These are phyloP conservation scores for Gallinago media DNA, from an alignment of 2,113 vertebrate species.

Conservation along the genomic window DNA sequence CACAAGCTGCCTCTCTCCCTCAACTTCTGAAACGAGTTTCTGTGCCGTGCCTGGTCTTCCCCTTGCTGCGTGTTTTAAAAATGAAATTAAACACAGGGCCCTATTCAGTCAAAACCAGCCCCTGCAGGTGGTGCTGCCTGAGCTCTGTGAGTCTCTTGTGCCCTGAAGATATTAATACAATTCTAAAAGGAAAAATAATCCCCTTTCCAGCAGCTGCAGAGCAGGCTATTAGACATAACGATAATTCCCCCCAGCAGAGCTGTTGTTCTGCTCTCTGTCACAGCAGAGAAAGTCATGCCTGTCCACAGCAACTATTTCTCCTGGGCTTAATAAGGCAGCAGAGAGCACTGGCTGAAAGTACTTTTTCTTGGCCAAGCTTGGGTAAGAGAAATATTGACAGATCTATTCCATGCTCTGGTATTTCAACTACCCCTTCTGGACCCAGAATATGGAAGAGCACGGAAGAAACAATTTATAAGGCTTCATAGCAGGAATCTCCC, in stretches of 20 bases:
- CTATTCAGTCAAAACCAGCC: background rate
- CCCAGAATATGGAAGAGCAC: background rate
- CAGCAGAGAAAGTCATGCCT: background rate
- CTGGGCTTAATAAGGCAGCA: background rate
- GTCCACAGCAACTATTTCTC: background rate
- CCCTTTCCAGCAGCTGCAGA: background rate
- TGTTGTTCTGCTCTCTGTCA: background rate
- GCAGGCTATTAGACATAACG: background rate
- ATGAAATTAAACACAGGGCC: background rate
- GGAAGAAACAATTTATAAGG: background rate
- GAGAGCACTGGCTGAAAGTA: background rate
- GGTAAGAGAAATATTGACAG: background rate
- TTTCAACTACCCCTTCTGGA: background rate
- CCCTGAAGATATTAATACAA: background rate
- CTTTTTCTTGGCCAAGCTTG: background rate
- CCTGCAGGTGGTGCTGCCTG: background rate
- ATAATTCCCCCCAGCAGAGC: background rate
- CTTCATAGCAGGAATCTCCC: background rate
- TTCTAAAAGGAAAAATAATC: background rate
- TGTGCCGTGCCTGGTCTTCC: background rate
- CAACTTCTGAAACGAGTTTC: slow-evolving; percentile 16
- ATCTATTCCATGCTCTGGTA: background rate
- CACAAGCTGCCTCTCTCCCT: background rate
- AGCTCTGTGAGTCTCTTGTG: background rate
- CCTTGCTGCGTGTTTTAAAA: background rate